These are phyloP conservation scores for Trichonephila clavipes DNA, from an alignment of 1,140 invertebrate species.

Conservation along the genomic window DNA sequence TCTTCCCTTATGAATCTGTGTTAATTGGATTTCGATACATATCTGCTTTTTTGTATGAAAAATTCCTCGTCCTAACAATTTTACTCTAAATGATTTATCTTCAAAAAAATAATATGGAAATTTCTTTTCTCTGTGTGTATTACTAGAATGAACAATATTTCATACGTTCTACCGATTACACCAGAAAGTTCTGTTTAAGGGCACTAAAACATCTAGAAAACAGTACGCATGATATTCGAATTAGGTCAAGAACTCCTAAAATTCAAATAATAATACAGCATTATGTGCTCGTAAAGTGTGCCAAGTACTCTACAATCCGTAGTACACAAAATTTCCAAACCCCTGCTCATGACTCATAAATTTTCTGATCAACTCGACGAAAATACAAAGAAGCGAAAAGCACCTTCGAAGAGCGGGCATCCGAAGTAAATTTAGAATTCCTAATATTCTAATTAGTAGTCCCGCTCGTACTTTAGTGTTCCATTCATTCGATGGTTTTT, in stretches of 20 bases:
- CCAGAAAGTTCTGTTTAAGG: too few species aligned
- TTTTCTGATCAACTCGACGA: not conserved
- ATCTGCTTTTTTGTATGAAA: too few species aligned
- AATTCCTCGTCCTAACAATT: too few species aligned
- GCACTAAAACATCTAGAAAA: not conserved
- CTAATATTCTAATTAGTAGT: conserved; percentile 26
- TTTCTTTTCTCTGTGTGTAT: too few species aligned
- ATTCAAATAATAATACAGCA: not conserved
- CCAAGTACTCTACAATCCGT: not conserved
- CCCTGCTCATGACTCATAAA: not conserved
- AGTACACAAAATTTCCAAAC: not conserved
- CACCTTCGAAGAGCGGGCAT: not conserved
- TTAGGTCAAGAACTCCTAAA: conserved; percentile 17
- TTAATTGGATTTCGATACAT: too few species aligned
- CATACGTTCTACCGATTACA: too few species aligned
- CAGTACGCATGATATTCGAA: not conserved
- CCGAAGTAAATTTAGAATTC: conserved; percentile 16
- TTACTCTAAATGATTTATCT: too few species aligned
- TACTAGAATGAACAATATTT: too few species aligned
- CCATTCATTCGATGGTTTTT: not conserved
- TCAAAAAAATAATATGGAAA: too few species aligned
- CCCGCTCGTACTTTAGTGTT: not conserved
- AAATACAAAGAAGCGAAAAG: not conserved
- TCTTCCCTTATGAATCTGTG: too few species aligned
- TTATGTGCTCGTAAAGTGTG: not conserved